These are phyloP conservation scores for Myrmecobius fasciatus DNA, from an alignment of 2,113 vertebrate species.

Conservation along the genomic window DNA sequence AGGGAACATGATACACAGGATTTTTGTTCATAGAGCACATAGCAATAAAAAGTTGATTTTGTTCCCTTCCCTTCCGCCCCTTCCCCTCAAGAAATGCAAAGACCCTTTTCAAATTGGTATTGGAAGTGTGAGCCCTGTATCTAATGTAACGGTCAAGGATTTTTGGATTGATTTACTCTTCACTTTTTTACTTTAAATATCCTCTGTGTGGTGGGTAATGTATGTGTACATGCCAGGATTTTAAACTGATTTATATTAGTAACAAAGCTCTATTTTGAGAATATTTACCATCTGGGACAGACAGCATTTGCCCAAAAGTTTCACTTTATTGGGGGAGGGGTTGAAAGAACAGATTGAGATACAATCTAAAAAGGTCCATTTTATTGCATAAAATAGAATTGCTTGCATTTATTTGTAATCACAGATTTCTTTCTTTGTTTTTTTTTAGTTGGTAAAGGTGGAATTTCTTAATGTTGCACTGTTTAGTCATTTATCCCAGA, in stretches of 20 bases:
- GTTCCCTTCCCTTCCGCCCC: background rate
- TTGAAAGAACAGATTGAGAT: slow-evolving; percentile 23
- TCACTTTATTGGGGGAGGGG: background rate
- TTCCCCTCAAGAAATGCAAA: background rate
- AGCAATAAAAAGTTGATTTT: slow-evolving; percentile 82
- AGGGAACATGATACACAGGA: slow-evolving; percentile 73
- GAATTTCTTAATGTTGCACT: slow-evolving; percentile 74
- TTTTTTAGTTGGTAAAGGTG: slow-evolving; percentile 61
- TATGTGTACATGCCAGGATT: background rate
- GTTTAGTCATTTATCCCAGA: slow-evolving; percentile 72
- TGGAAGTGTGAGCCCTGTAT: background rate
- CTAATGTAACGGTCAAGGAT: background rate
- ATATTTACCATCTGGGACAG: background rate
- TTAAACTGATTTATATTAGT: background rate
- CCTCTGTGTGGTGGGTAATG: background rate
- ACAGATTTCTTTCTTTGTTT: background rate
- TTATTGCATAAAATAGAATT: slow-evolving; percentile 50
- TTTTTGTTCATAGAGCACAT: slow-evolving; percentile 76
- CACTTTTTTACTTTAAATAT: background rate
- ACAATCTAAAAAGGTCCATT: slow-evolving; percentile 68
- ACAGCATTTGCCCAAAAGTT: background rate
- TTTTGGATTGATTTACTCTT: slow-evolving; percentile 10
- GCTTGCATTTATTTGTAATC: slow-evolving; percentile 60
- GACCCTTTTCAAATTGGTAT: background rate
- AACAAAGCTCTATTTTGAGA: background rate